Evolutionary conservation across 2,888 invertebrate genomes (phyloP).

Genomic region (Graphium colonna): DNA sequence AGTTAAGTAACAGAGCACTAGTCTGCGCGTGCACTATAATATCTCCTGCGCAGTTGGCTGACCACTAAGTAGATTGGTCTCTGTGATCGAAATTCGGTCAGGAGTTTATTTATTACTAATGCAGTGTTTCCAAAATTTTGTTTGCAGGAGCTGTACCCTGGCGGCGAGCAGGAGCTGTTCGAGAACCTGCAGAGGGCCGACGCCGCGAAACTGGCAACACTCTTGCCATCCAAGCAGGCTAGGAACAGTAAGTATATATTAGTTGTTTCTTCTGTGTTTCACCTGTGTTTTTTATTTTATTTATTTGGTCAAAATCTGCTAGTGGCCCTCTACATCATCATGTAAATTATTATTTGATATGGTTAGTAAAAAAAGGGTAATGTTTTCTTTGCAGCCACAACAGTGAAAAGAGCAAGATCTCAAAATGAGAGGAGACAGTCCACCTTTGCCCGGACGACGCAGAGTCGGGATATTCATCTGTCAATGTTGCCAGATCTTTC

Average conservation of each 20-base stretch:
- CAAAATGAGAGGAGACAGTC: constrained; percentile 81
- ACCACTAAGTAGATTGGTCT: too few species aligned
- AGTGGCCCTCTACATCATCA: too few species aligned
- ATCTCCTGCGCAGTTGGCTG: too few species aligned
- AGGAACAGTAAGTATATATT: constrained; percentile 79
- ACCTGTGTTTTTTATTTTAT: not conserved
- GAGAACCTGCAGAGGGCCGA: constrained; percentile 86
- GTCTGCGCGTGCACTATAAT: too few species aligned
- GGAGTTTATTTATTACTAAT: too few species aligned
- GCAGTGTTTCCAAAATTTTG: too few species aligned
- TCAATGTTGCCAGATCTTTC: constrained; percentile 92
- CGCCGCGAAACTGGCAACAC: constrained; percentile 86
- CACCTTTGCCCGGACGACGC: constrained; percentile 82
- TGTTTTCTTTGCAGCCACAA: constrained; percentile 78
- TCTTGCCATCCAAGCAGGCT: constrained; percentile 90
- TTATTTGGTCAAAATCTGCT: too few species aligned
- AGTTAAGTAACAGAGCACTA: too few species aligned
- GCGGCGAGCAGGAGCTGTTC: constrained; percentile 80
- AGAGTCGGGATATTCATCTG: constrained; percentile 83
- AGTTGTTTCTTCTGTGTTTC: too few species aligned
- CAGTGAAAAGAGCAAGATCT: constrained; percentile 83
- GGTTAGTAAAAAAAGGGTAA: too few species aligned
- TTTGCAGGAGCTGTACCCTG: constrained; percentile 85
- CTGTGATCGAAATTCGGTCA: too few species aligned
- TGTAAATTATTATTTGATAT: too few species aligned